Evolutionary conservation across 2,113 vertebrate species (phyloP).

Genomic region (Pteruthius melanotis): DNA sequence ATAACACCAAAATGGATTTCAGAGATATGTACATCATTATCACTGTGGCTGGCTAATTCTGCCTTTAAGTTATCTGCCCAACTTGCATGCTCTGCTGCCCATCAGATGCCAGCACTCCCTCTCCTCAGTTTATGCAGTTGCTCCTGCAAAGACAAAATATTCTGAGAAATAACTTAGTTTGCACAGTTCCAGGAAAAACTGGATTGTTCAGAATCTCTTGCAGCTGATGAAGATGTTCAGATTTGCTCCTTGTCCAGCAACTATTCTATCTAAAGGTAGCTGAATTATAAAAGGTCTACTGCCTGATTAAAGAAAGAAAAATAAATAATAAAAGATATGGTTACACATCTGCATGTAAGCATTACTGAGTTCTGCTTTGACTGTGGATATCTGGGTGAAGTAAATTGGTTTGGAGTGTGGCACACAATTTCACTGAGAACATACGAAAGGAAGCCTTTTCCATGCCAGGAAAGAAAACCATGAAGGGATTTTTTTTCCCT

Average conservation of each 20-base stretch:
- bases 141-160: not conserved
- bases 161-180: not conserved
- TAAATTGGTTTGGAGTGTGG: not conserved
- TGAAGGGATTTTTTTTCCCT: not conserved
- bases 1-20: accelerated
- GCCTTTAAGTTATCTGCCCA: not conserved
- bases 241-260: not conserved
- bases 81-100: not conserved
- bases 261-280: not conserved
- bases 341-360: not conserved
- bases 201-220: not conserved
- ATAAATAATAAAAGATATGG: accelerated
- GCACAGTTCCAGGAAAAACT: not conserved
- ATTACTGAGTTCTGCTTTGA: not conserved
- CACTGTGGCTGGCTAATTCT: not conserved
- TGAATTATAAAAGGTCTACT: not conserved
- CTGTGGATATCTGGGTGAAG: not conserved
- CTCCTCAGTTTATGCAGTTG: not conserved
- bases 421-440: not conserved
- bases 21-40: not conserved
- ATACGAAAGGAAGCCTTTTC: not conserved
- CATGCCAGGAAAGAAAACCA: not conserved
- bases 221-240: not conserved
- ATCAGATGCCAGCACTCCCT: not conserved
- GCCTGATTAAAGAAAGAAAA: not conserved